Percentiles rank a stretch among this genome's conserved stretches.
These are phyloP conservation scores for Ramphastos sulfuratus DNA, from an alignment of 2,113 vertebrate genomes.

Conservation along the genomic window DNA sequence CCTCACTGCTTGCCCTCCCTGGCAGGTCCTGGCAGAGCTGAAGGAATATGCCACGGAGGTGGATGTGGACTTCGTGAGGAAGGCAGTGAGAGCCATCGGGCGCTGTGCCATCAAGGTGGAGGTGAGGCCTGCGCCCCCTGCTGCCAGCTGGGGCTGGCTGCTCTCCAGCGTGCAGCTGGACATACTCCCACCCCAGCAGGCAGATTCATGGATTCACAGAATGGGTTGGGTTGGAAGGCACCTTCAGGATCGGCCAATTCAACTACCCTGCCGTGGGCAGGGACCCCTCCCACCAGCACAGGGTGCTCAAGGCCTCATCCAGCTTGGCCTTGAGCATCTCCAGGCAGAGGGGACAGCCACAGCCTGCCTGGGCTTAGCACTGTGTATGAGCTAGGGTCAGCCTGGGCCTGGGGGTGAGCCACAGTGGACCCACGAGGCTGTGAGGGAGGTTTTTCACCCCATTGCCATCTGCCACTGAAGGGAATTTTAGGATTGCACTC, in stretches of 20 bases:
- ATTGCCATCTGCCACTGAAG: neutral
- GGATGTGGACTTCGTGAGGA: conserved; percentile 97
- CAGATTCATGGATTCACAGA: no score
- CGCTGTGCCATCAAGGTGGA: conserved; percentile 99
- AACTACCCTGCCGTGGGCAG: no score
- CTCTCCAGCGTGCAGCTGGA: rapidly evolving
- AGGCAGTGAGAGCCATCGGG: conserved; percentile 95
- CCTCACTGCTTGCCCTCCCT: neutral
- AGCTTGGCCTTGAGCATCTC: no score
- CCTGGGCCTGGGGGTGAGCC: neutral
- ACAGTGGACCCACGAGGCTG: rapidly evolving
- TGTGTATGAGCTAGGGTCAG: rapidly evolving
- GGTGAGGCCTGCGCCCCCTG: conserved; percentile 70
- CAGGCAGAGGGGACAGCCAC: no score
- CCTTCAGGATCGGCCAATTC: no score
- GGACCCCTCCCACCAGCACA: no score
- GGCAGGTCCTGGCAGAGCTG: conserved; percentile 93
- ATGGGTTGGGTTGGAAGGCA: no score
- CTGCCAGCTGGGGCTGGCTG: rapidly evolving
- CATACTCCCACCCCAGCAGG: neutral
- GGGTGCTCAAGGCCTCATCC: no score
- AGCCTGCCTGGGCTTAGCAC: no score
- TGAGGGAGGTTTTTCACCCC: neutral
- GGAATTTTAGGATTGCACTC: no score
- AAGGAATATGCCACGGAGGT: conserved; percentile 98